Evolutionary conservation across 2,888 invertebrate genomes (phyloP).

Genomic region (Ptychoptera contaminata): DNA sequence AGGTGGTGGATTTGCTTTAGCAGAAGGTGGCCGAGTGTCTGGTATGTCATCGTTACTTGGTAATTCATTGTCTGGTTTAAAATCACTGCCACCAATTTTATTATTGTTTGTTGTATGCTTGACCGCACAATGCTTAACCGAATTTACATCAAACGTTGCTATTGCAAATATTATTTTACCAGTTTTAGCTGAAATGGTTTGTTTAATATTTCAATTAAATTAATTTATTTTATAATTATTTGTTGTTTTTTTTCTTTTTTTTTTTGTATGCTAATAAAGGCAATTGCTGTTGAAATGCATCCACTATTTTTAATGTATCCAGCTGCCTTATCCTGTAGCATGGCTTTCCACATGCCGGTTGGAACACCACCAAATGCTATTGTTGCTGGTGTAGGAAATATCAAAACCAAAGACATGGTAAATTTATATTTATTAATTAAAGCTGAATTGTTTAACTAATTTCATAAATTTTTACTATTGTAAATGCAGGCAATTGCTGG

Average conservation of each 20-base stretch:
- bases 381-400: slow-evolving; percentile 68
- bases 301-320: slow-evolving; percentile 84
- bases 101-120: slow-evolving; percentile 62
- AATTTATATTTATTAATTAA: slow-evolving; percentile 13
- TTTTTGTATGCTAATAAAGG: slow-evolving; percentile 33
- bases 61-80: slow-evolving; percentile 46
- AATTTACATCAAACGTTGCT: slow-evolving; percentile 82
- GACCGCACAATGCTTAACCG: slow-evolving; percentile 65
- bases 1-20: slow-evolving; percentile 84
- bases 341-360: slow-evolving; percentile 87
- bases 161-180: slow-evolving; percentile 79
- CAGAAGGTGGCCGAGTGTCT: slow-evolving; percentile 67
- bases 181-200: slow-evolving; percentile 63
- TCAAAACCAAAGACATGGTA: slow-evolving; percentile 65
- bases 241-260: slow-evolving; percentile 1
- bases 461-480: slow-evolving; percentile 15
- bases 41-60: slow-evolving; percentile 66
- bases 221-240: slow-evolving; percentile 1
- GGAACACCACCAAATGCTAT: slow-evolving; percentile 94
- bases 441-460: not conserved
- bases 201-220: slow-evolving; percentile 9
- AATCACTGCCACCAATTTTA: slow-evolving; percentile 42
- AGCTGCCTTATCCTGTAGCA: slow-evolving; percentile 75
- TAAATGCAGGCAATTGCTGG: slow-evolving; percentile 52
- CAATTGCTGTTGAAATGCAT: slow-evolving; percentile 54